These are phyloP conservation scores for Galagoides demidoff DNA, from an alignment of 2,797 vertebrate genomes.

Conservation along the genomic window DNA sequence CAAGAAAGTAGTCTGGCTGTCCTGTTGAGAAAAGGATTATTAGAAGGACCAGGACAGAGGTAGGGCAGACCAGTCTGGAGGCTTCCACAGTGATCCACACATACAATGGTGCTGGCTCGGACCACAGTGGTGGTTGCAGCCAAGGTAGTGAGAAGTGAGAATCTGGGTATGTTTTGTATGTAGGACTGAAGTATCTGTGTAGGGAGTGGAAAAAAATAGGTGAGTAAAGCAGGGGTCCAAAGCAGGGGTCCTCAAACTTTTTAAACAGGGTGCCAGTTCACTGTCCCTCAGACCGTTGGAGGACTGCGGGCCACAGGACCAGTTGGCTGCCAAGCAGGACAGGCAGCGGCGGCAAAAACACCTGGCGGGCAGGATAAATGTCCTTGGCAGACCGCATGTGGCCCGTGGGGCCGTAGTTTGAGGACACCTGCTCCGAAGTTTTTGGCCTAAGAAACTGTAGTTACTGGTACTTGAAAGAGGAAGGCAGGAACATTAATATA, in stretches of 20 bases:
- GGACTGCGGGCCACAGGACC: too few relatives aligned
- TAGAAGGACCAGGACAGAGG: background rate
- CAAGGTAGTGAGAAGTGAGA: background rate
- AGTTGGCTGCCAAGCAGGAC: too few relatives aligned
- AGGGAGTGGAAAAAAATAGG: background rate
- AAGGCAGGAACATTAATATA: slow-evolving; percentile 6
- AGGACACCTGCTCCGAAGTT: background rate
- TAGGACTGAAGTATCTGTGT: background rate
- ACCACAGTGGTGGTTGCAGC: background rate
- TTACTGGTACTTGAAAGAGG: slow-evolving; percentile 14
- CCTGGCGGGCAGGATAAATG: too few relatives aligned
- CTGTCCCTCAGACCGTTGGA: too few relatives aligned
- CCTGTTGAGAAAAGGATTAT: slow-evolving; percentile 20
- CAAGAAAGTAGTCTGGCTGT: background rate
- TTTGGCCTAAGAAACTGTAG: slow-evolving; percentile 17
- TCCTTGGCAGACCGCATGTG: too few relatives aligned
- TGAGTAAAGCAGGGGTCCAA: background rate
- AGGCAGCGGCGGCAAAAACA: too few relatives aligned
- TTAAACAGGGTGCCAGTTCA: too few relatives aligned
- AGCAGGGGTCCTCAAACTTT: too few relatives aligned
- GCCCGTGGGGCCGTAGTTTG: too few relatives aligned
- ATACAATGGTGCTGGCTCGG: background rate
- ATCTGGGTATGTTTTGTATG: background rate
- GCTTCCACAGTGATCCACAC: background rate
- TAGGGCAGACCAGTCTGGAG: background rate